A percentile compares a stretch with the other conserved stretches of the same genome.
Evolutionary conservation across 1,140 invertebrate species (phyloP).

Genomic region (Tetranychus cinnabarinus): DNA sequence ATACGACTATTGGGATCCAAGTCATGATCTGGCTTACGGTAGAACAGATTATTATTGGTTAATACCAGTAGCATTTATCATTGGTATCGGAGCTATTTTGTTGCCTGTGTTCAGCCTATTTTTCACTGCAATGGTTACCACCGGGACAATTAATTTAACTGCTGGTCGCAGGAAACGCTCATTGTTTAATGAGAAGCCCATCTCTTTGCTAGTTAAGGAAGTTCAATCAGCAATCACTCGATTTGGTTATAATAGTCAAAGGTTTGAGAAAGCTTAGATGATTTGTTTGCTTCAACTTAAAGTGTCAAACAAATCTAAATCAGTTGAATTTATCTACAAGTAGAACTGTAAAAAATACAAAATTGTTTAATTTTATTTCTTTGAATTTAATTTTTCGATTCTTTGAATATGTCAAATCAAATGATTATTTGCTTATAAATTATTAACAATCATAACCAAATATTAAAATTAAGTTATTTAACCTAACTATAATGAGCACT

Average conservation of each 20-base stretch:
- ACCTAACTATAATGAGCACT: too few relatives aligned
- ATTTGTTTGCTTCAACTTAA: neutral
- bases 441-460: too few relatives aligned
- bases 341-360: too few relatives aligned
- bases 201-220: neutral
- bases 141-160: constrained; percentile 6
- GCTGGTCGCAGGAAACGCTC: constrained; percentile 3
- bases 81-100: constrained; percentile 9
- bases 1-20: neutral
- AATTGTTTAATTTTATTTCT: too few relatives aligned
- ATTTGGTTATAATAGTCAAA: neutral
- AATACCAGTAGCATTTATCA: constrained; percentile 7
- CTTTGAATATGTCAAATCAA: too few relatives aligned
- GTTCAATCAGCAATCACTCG: neutral
- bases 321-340: too few relatives aligned
- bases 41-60: constrained; percentile 7
- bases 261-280: neutral
- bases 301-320: neutral
- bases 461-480: too few relatives aligned
- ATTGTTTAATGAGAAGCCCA: neutral
- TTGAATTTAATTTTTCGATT: too few relatives aligned
- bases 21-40: neutral
- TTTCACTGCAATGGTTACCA: constrained; percentile 9
- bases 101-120: constrained; percentile 5
- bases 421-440: too few relatives aligned